These are phyloP conservation scores for Nomada flava DNA, from an alignment of 2,888 invertebrate genomes.

Conservation along the genomic window DNA sequence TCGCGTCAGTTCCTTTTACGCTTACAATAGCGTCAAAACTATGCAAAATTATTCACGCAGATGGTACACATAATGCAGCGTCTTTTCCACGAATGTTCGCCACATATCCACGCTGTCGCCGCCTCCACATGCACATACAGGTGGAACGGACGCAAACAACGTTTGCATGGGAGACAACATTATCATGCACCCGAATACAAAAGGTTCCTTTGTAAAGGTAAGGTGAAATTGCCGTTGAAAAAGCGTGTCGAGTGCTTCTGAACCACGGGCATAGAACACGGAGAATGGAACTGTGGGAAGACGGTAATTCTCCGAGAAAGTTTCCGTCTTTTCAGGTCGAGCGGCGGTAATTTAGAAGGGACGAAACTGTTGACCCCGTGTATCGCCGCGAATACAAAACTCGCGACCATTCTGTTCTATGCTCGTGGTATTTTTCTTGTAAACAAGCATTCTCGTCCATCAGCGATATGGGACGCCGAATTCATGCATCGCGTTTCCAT, in stretches of 20 bases:
- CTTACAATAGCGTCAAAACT: slow-evolving; percentile 24
- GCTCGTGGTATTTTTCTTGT: no score
- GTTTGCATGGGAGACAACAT: slow-evolving; percentile 63
- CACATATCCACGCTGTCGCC: background rate
- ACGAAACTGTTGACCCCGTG: slow-evolving; percentile 61
- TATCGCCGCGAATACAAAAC: background rate
- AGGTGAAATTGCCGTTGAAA: slow-evolving; percentile 64
- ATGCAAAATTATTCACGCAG: slow-evolving; percentile 65
- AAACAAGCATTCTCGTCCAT: no score
- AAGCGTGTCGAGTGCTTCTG: slow-evolving; percentile 69
- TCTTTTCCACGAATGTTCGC: background rate
- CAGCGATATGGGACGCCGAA: no score
- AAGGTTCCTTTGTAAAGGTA: slow-evolving; percentile 63
- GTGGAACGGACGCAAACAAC: slow-evolving; percentile 41
- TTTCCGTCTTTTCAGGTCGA: slow-evolving; percentile 62
- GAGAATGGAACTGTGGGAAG: slow-evolving; percentile 57
- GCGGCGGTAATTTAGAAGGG: slow-evolving; percentile 57
- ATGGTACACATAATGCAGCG: slow-evolving; percentile 1
- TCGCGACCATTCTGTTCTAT: no score
- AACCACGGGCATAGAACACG: slow-evolving; percentile 51
- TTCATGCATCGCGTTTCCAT: no score
- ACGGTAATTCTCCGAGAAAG: slow-evolving; percentile 49
- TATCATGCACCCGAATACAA: slow-evolving; percentile 76
- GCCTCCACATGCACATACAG: background rate
- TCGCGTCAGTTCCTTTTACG: slow-evolving; percentile 37